Base-by-base conservation (phyloP, 2,113 vertebrate species). In the Oceanodroma tethys region DNA sequence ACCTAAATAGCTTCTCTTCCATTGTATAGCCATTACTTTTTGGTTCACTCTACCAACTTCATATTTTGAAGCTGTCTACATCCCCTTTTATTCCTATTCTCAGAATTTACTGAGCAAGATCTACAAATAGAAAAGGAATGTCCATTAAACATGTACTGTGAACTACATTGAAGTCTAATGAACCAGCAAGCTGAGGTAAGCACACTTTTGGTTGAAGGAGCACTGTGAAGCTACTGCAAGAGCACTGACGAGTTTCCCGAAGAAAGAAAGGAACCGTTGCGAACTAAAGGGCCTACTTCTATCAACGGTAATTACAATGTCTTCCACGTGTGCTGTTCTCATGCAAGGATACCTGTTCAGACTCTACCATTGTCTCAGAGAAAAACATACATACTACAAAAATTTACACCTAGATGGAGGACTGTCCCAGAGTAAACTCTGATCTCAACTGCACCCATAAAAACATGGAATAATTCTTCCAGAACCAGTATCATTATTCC, bases 151-250 rank as follows among this genome's bases (percentile, higher is more conserved):
- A 99, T 99, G 99, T 98, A 99, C 99, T 99, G 97, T 99, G 98
- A 68, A 99, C 99, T 82, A 99, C 98, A 74, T 98, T 99, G 98
- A 99, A 99, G 97, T 99, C 99, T 97, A 99, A 98, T 8, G 99
- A 99, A 96, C 99, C 99, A 58, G 99, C 98, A 93, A 99, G 98
- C 62, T 99, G 99, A 96, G 99, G 12, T 30, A 63, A 76, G 53
- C 20, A 70, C 22, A 20, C 17, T 58, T 91, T 36, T 38, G 59
- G 21, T 19, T 91, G 43, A 52, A 91, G 40, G 11, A 87, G 13
- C 17, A 74, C 34, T 29, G 7, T 43, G 25, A 58, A 86, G 36
- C 42, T 47, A 66, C 45, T 81, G 40, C 29, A 80, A 50, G 16
- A 93, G 27, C 55, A 55, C 22, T 63, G 71, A 34, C 0, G 7